Percentiles rank a stretch among this genome's conserved stretches.
Conservation (phyloP, 2,888 invertebrate species). For the Andricus curvator region DNA sequence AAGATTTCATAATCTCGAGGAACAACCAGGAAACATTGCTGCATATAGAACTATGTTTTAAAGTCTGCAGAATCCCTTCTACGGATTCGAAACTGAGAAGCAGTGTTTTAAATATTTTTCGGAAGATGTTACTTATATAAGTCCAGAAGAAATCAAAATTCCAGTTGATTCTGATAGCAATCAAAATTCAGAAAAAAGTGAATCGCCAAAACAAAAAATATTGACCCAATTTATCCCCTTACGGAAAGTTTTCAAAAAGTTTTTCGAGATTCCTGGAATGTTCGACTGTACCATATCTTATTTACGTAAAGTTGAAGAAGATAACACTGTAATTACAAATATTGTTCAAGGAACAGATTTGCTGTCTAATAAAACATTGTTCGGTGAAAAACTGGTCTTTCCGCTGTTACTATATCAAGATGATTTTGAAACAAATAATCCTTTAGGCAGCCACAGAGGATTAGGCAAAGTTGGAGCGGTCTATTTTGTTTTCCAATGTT, state of each 20-base stretch:
- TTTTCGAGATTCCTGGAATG: conserved; percentile 46
- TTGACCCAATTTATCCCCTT: conserved; percentile 33
- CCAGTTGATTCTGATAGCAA: not conserved
- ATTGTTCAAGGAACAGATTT: conserved; percentile 16
- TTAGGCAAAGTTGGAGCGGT: conserved; percentile 39
- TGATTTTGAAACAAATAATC: conserved; percentile 43
- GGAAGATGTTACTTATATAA: not conserved
- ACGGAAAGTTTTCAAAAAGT: conserved; percentile 38
- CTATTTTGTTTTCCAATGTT: not conserved
- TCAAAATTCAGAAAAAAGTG: not conserved
- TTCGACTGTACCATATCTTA: conserved; percentile 28
- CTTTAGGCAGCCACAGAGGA: conserved; percentile 39
- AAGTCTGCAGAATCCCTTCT: not conserved
- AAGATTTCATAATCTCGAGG: no score
- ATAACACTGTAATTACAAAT: conserved; percentile 21
- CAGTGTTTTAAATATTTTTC: not conserved
- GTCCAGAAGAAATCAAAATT: not conserved
- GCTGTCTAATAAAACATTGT: conserved; percentile 8
- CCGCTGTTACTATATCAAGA: conserved; percentile 42
- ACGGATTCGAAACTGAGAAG: not conserved
- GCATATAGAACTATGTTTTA: not conserved
- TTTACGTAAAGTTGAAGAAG: conserved; percentile 25
- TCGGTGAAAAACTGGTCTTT: conserved; percentile 37
- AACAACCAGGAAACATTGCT: no score
- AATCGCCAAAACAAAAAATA: not conserved